Base-by-base conservation (phyloP, 2,888 invertebrate species). In the Euphydryas editha region DNA sequence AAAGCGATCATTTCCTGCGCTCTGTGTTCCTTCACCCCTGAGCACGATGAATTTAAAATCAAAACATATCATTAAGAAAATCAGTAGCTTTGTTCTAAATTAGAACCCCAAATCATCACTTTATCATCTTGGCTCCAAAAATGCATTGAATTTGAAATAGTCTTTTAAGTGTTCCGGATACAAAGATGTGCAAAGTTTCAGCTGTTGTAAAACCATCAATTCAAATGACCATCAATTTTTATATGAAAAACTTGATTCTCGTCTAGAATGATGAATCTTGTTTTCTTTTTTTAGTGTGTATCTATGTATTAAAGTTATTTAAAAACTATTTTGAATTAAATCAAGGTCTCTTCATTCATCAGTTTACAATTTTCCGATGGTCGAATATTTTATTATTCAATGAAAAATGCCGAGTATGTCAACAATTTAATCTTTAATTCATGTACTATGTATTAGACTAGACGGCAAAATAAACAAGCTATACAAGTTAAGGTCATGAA, bases 301-400 rank as follows among this genome's bases (percentile, higher is more conserved):
- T 49, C 0, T 15, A 49, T 6, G 18, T 21, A 18, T 24, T 24
- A 51, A 51, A 6, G 21, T 15, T 15, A 49, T 49, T 49, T 15
- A 11, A 15, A 49, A 49, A 24, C 49, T 51, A 36, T 17, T 54
- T 54, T 54, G 3, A 54, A 54, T 17, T 6, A 36, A 17, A 30
- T 17, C 54, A 54, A 54, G 54, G 54, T 54, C 54, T 36, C n/a
- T 17, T 36, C 17, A 15, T 24, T 51, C 49, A 51, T 24, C 15
- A 51, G 21, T 54, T 21, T 17, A 54, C 51, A 67, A 76, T 79
- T 78, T 78, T 68, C 75, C 75, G 72, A 77, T 76, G 73, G 74
- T 72, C 67, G 78, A 81, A 81, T 81, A 78, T 70, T 79, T 83
- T 77, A 75, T 68, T 74, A 72, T 73, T 74, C 69, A 72, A 78